Conservation (phyloP, 2,113 vertebrate species). For the Uria lomvia region DNA sequence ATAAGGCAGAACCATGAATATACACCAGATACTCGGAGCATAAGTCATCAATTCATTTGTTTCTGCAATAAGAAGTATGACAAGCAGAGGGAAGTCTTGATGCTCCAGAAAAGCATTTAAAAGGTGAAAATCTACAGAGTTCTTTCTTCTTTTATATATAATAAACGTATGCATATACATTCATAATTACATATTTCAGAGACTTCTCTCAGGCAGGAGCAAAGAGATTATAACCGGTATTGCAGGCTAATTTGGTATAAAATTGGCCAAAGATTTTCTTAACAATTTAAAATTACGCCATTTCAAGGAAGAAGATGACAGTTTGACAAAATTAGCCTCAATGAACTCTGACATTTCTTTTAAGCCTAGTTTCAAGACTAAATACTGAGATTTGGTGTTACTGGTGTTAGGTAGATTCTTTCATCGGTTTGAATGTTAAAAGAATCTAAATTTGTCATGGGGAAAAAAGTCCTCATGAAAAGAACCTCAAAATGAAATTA, state of each 20-base stretch:
- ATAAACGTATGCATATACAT: neutral
- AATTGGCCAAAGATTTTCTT: conserved; percentile 12
- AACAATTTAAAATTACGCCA: neutral
- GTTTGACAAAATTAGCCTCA: neutral
- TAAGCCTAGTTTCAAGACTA: neutral
- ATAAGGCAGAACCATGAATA: neutral
- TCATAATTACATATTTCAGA: neutral
- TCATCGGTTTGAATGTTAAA: conserved; percentile 1
- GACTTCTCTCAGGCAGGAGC: neutral
- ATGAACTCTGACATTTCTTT: neutral
- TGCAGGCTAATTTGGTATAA: neutral
- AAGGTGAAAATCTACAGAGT: neutral
- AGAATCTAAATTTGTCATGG: neutral
- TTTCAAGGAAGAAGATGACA: neutral
- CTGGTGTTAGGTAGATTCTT: neutral
- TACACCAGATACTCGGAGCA: neutral
- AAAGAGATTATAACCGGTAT: neutral
- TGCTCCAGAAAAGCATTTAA: neutral
- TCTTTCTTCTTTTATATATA: neutral
- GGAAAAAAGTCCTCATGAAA: neutral
- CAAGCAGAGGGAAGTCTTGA: neutral
- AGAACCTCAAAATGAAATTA: conserved; percentile 29
- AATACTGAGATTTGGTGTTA: conserved; percentile 19
- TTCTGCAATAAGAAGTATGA: neutral
- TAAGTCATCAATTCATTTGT: conserved; percentile 29